phyloP scores from a whole-genome alignment of 2,888 invertebrate genomes.

The Agrotis puta region DNA sequence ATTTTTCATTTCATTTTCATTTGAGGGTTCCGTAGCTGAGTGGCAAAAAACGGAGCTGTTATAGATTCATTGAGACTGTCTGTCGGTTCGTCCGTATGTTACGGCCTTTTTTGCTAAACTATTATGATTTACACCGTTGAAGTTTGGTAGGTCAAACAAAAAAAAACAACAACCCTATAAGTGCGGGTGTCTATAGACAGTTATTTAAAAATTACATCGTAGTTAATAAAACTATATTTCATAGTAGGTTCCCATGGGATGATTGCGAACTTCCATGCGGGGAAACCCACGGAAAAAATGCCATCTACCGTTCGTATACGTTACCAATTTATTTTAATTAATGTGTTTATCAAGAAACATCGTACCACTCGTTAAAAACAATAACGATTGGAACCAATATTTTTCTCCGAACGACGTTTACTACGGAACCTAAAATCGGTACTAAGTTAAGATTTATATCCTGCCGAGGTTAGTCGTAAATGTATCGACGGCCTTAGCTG shows the following conservation, averaged over 20 bases:
- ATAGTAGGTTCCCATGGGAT: neutral
- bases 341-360: constrained; percentile 16
- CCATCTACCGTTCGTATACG: neutral
- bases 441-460: constrained; percentile 70
- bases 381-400: constrained; percentile 46
- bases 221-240: too few species aligned
- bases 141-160: too few species aligned
- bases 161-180: too few species aligned
- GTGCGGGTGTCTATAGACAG: too few species aligned
- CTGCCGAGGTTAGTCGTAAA: constrained; percentile 68
- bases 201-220: too few species aligned
- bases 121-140: too few species aligned
- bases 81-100: too few species aligned
- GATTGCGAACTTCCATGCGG: neutral
- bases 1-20: too few species aligned
- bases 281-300: neutral
- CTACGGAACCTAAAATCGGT: constrained; percentile 63
- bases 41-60: too few species aligned
- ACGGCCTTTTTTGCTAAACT: too few species aligned
- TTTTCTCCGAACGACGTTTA: constrained; percentile 59
- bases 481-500: constrained; percentile 68
- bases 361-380: constrained; percentile 11
- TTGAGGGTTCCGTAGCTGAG: too few species aligned
- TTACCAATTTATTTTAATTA: neutral
- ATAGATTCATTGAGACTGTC: too few species aligned